Conservation (phyloP, 1,140 invertebrate species). For the Melanaphis sacchari region DNA sequence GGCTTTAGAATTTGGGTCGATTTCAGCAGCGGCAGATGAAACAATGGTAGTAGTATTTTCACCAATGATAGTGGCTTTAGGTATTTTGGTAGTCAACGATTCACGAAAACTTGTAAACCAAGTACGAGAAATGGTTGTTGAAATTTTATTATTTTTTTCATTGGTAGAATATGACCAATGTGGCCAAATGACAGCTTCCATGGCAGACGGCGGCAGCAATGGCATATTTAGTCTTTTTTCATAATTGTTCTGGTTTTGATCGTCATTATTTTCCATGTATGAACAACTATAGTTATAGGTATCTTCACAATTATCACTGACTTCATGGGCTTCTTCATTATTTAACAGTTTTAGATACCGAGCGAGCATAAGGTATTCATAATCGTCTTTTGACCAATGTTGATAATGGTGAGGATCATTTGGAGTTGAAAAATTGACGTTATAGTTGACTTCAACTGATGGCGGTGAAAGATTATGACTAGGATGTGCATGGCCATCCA, state of each 20-base stretch:
- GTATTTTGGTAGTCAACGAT: background rate
- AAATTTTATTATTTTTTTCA: background rate
- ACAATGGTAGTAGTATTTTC: background rate
- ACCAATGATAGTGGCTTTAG: background rate
- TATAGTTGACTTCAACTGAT: background rate
- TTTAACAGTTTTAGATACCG: constrained; percentile 12
- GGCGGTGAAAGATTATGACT: background rate
- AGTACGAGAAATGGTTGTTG: constrained; percentile 5
- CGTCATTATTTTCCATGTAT: background rate
- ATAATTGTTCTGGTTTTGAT: background rate
- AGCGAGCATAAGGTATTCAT: background rate
- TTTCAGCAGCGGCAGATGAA: background rate
- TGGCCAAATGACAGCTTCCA: constrained; percentile 43
- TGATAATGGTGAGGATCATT: background rate
- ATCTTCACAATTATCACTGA: background rate
- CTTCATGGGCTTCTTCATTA: background rate
- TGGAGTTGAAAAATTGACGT: too few relatives aligned
- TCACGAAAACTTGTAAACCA: constrained; percentile 27
- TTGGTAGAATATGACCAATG: background rate
- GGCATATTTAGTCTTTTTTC: background rate
- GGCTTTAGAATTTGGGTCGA: background rate
- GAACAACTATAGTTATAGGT: background rate
- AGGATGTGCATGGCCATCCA: background rate
- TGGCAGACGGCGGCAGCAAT: background rate
- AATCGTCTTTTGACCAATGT: constrained; percentile 35